These are phyloP conservation scores for Patella pellucida DNA, from an alignment of 2,888 invertebrate species.

Conservation along the genomic window DNA sequence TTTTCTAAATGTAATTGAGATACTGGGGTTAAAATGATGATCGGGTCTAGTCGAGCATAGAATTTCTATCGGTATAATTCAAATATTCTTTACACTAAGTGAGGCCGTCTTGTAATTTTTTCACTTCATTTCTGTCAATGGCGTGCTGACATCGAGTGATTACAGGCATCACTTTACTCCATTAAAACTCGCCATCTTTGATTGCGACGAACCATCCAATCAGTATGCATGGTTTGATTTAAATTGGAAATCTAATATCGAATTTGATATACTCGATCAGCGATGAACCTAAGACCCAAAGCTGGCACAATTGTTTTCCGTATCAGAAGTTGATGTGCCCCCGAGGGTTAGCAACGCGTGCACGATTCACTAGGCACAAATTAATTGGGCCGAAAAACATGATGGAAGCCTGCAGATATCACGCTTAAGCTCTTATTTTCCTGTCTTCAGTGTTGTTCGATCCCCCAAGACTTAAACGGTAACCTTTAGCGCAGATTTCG, in stretches of 20 bases:
- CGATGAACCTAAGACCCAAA: slow-evolving; percentile 21
- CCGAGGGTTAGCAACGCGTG: slow-evolving; percentile 16
- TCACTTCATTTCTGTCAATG: neutral
- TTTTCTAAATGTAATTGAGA: too few species aligned
- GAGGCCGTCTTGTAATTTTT: slow-evolving; percentile 3
- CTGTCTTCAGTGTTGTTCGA: too few species aligned
- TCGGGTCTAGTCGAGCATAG: neutral
- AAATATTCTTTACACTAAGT: neutral
- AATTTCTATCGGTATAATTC: neutral
- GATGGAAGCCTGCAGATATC: slow-evolving; percentile 19
- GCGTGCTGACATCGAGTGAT: neutral
- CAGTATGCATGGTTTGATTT: slow-evolving; percentile 23
- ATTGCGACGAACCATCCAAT: slow-evolving; percentile 11
- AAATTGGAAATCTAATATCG: slow-evolving; percentile 28
- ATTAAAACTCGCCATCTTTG: slow-evolving; percentile 8
- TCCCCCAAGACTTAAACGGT: too few species aligned
- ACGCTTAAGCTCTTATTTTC: slow-evolving; percentile 20
- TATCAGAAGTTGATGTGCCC: slow-evolving; percentile 15
- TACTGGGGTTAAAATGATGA: too few species aligned
- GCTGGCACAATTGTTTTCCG: slow-evolving; percentile 18
- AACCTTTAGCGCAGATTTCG: too few species aligned
- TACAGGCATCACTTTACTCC: neutral
- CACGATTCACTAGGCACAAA: slow-evolving; percentile 25
- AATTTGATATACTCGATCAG: slow-evolving; percentile 24
- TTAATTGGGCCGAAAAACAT: slow-evolving; percentile 21